Evolutionary conservation across 1,140 invertebrate species (phyloP).

Genomic region (Daktulosphaira vitifoliae): DNA sequence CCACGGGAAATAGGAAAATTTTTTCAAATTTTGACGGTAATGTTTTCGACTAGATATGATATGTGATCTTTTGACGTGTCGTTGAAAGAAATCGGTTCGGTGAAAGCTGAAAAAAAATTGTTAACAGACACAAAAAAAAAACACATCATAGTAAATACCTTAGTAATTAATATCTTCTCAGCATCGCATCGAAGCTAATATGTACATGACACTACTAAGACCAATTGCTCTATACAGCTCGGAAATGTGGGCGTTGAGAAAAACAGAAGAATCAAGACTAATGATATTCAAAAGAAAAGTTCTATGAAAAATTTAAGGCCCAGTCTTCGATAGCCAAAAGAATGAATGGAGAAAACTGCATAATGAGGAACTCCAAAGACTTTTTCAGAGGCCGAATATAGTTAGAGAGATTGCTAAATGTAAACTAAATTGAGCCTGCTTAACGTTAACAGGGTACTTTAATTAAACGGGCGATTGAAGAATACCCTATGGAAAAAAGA

Average conservation of each 20-base stretch:
- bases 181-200: too few species aligned
- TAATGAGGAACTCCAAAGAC: conserved; percentile 6
- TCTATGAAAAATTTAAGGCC: not conserved
- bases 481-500: not conserved
- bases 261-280: not conserved
- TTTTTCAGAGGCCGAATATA: conserved; percentile 11
- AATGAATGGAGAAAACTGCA: conserved; percentile 11
- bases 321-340: not conserved
- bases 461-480: not conserved
- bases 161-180: too few species aligned
- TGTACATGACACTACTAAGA: too few species aligned
- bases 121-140: too few species aligned
- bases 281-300: not conserved
- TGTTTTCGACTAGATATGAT: too few species aligned
- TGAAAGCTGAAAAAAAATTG: too few species aligned
- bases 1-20: too few species aligned
- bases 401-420: conserved; percentile 5
- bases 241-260: not conserved
- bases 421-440: not conserved
- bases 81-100: too few species aligned
- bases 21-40: too few species aligned
- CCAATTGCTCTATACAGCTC: too few species aligned
- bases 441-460: not conserved
- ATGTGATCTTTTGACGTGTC: too few species aligned
- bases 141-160: too few species aligned